Percentiles rank a stretch among this genome's conserved stretches.
Evolutionary conservation across 2,888 invertebrate genomes (phyloP).

Genomic region (Mylabris sibirica): DNA sequence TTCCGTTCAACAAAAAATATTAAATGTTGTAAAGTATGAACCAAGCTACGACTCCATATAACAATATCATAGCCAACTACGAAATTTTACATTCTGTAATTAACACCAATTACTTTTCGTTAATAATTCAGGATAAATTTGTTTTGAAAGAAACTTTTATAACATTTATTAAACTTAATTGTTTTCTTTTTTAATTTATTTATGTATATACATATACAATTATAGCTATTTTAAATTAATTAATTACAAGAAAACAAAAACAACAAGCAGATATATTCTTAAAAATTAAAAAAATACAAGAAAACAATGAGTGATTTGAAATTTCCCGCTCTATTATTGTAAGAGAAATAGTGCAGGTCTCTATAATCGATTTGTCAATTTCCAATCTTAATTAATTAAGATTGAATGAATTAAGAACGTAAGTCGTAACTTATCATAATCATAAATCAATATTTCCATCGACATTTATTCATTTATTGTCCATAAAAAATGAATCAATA

Average conservation of each 20-base stretch:
- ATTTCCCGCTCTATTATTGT: not conserved
- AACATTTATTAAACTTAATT: conserved; percentile 36
- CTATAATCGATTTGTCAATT: not conserved
- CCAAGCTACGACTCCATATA: too few relatives aligned
- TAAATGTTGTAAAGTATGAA: too few relatives aligned
- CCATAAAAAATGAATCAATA: too few relatives aligned
- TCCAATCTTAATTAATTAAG: too few relatives aligned
- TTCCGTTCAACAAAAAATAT: too few relatives aligned
- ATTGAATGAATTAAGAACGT: too few relatives aligned
- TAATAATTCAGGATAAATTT: conserved; percentile 4
- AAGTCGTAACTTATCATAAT: too few relatives aligned
- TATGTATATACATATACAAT: conserved; percentile 10
- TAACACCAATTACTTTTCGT: not conserved
- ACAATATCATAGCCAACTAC: too few relatives aligned
- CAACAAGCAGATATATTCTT: not conserved
- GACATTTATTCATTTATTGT: too few relatives aligned
- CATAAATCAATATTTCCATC: too few relatives aligned
- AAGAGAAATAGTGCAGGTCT: not conserved
- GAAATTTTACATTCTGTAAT: too few relatives aligned
- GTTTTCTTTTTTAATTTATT: conserved; percentile 17
- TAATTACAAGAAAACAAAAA: not conserved
- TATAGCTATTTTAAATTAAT: conserved; percentile 15
- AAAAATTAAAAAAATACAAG: too few relatives aligned
- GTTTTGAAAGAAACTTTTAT: conserved; percentile 35
- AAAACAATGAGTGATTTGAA: not conserved